These are phyloP conservation scores for Nipponacmea schrenckii DNA, from an alignment of 2,888 invertebrate species.

Conservation along the genomic window DNA sequence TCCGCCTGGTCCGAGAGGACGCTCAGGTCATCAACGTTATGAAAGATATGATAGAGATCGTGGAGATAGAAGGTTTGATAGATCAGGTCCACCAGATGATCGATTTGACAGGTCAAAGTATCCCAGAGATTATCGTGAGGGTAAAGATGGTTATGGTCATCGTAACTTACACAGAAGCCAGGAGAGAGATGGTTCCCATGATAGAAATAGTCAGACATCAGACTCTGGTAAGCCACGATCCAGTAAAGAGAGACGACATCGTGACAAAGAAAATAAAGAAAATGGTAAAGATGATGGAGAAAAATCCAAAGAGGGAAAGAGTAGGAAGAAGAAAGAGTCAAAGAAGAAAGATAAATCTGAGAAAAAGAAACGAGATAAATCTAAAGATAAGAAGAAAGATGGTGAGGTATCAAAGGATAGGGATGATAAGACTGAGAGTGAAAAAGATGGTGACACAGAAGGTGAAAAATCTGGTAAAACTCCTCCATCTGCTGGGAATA, in stretches of 20 bases:
- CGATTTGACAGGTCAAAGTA: too few species aligned
- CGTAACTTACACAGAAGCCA: constrained; percentile 17
- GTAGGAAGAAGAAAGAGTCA: constrained; percentile 38
- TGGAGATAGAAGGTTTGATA: too few species aligned
- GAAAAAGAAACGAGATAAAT: constrained; percentile 38
- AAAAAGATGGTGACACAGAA: constrained; percentile 15
- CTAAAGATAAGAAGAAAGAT: constrained; percentile 50
- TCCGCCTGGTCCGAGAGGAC: too few species aligned
- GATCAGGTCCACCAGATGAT: too few species aligned
- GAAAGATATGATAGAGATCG: too few species aligned
- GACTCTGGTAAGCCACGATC: constrained; percentile 2
- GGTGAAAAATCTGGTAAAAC: constrained; percentile 10
- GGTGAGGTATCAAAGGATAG: constrained; percentile 67
- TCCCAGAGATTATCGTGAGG: constrained; percentile 10
- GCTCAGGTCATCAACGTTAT: too few species aligned
- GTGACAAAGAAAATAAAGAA: constrained; percentile 36
- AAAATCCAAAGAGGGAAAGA: constrained; percentile 69
- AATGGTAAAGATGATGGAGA: constrained; percentile 69
- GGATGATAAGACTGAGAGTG: constrained; percentile 65
- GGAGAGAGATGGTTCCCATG: constrained; percentile 10
- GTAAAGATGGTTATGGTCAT: constrained; percentile 8
- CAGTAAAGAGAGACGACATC: constrained; percentile 8
- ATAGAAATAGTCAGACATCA: constrained; percentile 15
- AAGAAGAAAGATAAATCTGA: constrained; percentile 35
- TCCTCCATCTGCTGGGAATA: background rate